These are phyloP conservation scores for Arctopsyche grandis DNA, from an alignment of 1,140 invertebrate genomes.

Conservation along the genomic window DNA sequence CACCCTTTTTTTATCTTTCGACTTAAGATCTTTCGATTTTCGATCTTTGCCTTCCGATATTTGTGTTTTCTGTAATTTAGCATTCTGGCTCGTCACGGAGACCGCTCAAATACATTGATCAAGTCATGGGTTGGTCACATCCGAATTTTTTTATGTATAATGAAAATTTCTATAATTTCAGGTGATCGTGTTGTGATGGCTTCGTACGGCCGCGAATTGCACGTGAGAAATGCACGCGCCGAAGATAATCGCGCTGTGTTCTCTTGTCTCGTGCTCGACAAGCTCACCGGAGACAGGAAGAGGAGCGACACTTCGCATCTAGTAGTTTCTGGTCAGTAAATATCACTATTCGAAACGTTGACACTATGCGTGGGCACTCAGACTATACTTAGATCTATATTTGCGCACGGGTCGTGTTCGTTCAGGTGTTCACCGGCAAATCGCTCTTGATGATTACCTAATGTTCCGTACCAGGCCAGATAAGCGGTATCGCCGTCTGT, in stretches of 20 bases:
- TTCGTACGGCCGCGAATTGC: constrained; percentile 67
- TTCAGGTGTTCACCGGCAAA: neutral
- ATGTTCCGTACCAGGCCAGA: neutral
- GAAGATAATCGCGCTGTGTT: constrained; percentile 68
- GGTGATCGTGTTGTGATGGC: constrained; percentile 68
- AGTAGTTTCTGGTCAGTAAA: constrained; percentile 67
- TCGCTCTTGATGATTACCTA: constrained; percentile 8
- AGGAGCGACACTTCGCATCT: constrained; percentile 68
- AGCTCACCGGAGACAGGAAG: constrained; percentile 68
- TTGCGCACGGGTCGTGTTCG: neutral
- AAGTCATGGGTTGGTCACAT: too few species aligned
- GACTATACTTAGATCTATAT: neutral
- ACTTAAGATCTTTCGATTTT: too few species aligned
- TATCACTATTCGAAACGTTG: neutral
- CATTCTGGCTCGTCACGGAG: too few species aligned
- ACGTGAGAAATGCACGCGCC: constrained; percentile 68
- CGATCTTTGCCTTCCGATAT: too few species aligned
- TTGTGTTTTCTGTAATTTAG: too few species aligned
- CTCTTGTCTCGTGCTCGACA: constrained; percentile 70
- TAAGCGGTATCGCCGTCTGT: neutral
- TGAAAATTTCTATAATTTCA: too few species aligned
- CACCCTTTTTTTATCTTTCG: too few species aligned
- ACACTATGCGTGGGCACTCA: neutral
- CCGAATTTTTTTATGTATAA: too few species aligned
- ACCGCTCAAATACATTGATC: too few species aligned